Evolutionary conservation across 2,888 invertebrate species (phyloP).

Genomic region (Tipula vernalis): DNA sequence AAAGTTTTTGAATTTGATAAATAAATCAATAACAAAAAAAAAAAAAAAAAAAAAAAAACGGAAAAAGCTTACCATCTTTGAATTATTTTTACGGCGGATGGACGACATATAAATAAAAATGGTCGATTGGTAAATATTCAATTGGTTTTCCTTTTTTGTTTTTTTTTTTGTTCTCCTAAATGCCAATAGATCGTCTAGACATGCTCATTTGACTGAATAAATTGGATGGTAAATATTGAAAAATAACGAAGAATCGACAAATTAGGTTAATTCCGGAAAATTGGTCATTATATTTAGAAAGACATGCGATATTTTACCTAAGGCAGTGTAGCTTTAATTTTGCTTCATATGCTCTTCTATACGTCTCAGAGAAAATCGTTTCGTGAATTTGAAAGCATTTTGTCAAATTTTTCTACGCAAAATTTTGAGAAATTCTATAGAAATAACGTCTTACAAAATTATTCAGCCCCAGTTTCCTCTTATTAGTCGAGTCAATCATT

Average conservation of each 20-base stretch:
- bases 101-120: not conserved
- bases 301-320: too few species aligned
- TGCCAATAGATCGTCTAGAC: not conserved
- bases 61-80: not conserved
- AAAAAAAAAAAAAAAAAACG: too few species aligned
- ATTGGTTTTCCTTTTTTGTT: not conserved
- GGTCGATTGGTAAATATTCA: not conserved
- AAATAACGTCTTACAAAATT: too few species aligned
- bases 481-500: too few species aligned
- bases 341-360: too few species aligned
- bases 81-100: not conserved
- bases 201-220: not conserved
- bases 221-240: not conserved
- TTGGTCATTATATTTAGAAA: too few species aligned
- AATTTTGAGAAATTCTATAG: too few species aligned
- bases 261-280: not conserved
- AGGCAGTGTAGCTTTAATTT: too few species aligned
- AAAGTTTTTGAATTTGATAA: not conserved
- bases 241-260: not conserved
- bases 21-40: not conserved
- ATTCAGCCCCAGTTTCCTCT: too few species aligned
- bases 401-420: too few species aligned
- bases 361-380: too few species aligned
- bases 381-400: too few species aligned
- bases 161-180: not conserved